A percentile compares a stretch with the other conserved stretches of the same genome.
phyloP scores from a whole-genome alignment of 2,888 invertebrate species.

The Lacanobia oleracea region DNA sequence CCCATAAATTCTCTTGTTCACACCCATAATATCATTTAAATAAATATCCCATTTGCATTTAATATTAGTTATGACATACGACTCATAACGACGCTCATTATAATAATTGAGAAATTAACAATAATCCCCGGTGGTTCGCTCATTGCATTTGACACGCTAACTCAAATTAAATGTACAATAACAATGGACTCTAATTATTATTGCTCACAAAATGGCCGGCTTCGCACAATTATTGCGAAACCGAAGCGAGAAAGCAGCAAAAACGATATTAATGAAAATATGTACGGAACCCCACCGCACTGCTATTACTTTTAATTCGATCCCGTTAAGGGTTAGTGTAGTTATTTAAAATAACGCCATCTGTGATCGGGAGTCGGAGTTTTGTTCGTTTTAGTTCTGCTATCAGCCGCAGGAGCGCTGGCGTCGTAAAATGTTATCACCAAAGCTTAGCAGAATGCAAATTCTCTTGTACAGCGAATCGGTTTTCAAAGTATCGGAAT shows the following conservation, averaged over 20 bases:
- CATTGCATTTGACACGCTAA: slow-evolving; percentile 69
- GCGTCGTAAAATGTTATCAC: slow-evolving; percentile 70
- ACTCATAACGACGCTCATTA: slow-evolving; percentile 68
- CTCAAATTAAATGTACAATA: slow-evolving; percentile 78
- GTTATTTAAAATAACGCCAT: slow-evolving; percentile 78
- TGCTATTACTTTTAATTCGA: slow-evolving; percentile 77
- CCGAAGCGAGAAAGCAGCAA: slow-evolving; percentile 63
- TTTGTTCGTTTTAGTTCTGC: slow-evolving; percentile 76
- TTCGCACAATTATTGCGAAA: slow-evolving; percentile 68
- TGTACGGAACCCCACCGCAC: slow-evolving; percentile 63
- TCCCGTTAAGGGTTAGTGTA: slow-evolving; percentile 67
- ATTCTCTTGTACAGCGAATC: slow-evolving; percentile 49
- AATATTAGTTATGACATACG: slow-evolving; percentile 66
- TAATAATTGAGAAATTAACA: slow-evolving; percentile 78
- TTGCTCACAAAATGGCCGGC: slow-evolving; percentile 69
- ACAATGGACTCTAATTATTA: slow-evolving; percentile 77
- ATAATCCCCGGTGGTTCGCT: slow-evolving; percentile 64
- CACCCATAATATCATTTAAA: slow-evolving; percentile 53
- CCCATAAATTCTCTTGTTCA: slow-evolving; percentile 41
- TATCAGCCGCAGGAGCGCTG: slow-evolving; percentile 71
- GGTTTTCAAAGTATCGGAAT: slow-evolving; percentile 42
- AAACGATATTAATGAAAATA: slow-evolving; percentile 80
- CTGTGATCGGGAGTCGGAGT: slow-evolving; percentile 73
- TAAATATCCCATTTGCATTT: slow-evolving; percentile 58
- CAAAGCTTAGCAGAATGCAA: slow-evolving; percentile 67